Evolutionary conservation across 2,797 vertebrate species (phyloP).

Genomic region (Falco rusticolus): DNA sequence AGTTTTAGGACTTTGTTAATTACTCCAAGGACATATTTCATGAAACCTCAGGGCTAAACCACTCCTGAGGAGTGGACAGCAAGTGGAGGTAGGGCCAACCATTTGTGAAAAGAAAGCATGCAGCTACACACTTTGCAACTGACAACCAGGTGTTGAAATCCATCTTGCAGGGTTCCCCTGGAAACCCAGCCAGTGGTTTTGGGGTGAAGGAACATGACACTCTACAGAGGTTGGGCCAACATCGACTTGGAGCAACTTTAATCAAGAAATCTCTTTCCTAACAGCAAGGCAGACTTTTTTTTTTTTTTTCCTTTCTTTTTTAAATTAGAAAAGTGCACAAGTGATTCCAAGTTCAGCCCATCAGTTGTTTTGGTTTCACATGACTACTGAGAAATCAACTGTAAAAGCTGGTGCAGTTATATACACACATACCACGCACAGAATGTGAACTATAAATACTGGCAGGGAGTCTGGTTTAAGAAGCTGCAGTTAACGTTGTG

Average conservation of each 20-base stretch:
- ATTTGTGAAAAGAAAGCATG: background rate
- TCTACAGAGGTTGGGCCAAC: background rate
- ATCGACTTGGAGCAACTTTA: background rate
- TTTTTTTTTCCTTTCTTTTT: background rate
- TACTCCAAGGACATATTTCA: background rate
- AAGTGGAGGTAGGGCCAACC: background rate
- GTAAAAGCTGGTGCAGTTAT: slow-evolving; percentile 49
- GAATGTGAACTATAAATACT: slow-evolving; percentile 61
- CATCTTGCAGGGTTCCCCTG: background rate
- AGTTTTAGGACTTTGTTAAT: background rate
- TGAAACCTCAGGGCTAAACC: background rate
- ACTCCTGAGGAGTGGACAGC: background rate
- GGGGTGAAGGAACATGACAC: background rate
- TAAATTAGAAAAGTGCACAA: background rate
- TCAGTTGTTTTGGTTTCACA: slow-evolving; percentile 67
- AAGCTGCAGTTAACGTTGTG: slow-evolving; percentile 56
- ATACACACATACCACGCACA: slow-evolving; percentile 29
- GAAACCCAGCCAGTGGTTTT: background rate
- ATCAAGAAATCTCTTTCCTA: background rate
- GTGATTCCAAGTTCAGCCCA: slow-evolving; percentile 8
- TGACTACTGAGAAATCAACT: slow-evolving; percentile 68
- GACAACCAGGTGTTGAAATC: background rate
- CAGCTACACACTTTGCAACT: background rate
- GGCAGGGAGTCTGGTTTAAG: slow-evolving; percentile 58
- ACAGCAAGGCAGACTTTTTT: background rate